phyloP scores from a whole-genome alignment of 2,797 vertebrate genomes.

The Pseudochirops cupreus region DNA sequence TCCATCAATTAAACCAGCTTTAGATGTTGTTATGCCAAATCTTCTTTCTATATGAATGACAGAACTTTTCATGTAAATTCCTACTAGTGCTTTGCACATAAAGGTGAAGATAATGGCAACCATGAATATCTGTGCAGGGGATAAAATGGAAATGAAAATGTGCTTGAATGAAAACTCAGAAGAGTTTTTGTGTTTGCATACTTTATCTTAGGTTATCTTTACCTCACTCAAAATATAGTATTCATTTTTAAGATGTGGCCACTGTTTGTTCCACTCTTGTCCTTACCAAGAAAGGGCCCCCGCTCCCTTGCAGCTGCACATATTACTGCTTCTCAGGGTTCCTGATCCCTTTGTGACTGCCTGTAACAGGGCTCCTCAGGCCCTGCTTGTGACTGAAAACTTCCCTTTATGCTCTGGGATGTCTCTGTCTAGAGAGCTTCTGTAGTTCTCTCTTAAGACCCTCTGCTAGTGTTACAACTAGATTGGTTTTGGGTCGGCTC shows the following conservation, averaged over 20 bases:
- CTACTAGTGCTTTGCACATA: conserved; percentile 89
- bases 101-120: conserved; percentile 86
- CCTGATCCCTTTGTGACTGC: too few species aligned
- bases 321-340: too few species aligned
- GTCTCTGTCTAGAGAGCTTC: too few species aligned
- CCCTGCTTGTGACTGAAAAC: too few species aligned
- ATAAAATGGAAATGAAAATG: conserved; percentile 32
- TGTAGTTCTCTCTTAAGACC: too few species aligned
- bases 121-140: conserved; percentile 88
- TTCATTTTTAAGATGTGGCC: background rate
- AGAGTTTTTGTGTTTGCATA: background rate
- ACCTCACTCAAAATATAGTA: conserved; percentile 14
- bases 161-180: conserved; percentile 13
- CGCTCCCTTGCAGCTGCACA: too few species aligned
- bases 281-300: too few species aligned
- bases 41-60: conserved; percentile 95
- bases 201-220: conserved; percentile 1
- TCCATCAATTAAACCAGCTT: conserved; percentile 91
- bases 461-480: too few species aligned
- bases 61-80: conserved; percentile 91
- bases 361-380: too few species aligned
- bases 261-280: too few species aligned
- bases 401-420: too few species aligned
- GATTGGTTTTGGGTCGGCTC: too few species aligned
- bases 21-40: conserved; percentile 92